Base-by-base conservation (phyloP, 1,140 invertebrate genomes). In the Zeugodacus cucurbitae region DNA sequence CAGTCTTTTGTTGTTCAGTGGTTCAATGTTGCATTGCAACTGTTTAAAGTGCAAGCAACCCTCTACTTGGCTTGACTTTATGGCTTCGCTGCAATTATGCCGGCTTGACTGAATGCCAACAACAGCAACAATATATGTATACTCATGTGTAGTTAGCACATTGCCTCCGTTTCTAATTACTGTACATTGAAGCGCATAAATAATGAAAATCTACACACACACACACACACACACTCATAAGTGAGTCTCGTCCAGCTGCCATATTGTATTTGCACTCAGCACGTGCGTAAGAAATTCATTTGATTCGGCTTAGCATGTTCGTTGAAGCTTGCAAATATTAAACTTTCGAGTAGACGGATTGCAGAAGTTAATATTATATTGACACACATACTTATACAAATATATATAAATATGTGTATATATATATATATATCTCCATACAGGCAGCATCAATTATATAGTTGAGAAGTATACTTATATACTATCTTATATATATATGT, bases 121-220 rank as follows among this genome's bases (percentile, higher is more conserved):
- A 41, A 62, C 58, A 54, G 4, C 48, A 20, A 11, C 48, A 54
- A 10, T 26, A 22, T 44, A 29, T 17, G 74, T 82, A 82, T 17
- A n/a, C 8, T n/a, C n/a, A n/a, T 70, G 32, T 70, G 41, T 48
- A 48, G 34, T 41, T 4, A 74, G 67, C 67, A 74, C 34, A 34
- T 74, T 74, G 70, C 74, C 48, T 82, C 74, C 74, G 74, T 82
- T 82, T 82, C 74, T 82, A 82, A 82, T 82, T 82, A 82, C 74
- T 82, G 74, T 34, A 82, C 74, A 82, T 82, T 82, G 74, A 82
- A 82, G 74, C 74, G 41, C 74, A 82, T 82, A 82, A 82, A 82
- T 82, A 82, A 82, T 82, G 74, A 82, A 82, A 82, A 48, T 82
- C n/a, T n/a, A 67, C 14, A 70, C 26, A 70, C 70, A 41, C 7